A percentile compares a stretch with the other conserved stretches of the same genome.
Conservation (phyloP, 2,888 invertebrate genomes). For the Limenitis arthemis region DNA sequence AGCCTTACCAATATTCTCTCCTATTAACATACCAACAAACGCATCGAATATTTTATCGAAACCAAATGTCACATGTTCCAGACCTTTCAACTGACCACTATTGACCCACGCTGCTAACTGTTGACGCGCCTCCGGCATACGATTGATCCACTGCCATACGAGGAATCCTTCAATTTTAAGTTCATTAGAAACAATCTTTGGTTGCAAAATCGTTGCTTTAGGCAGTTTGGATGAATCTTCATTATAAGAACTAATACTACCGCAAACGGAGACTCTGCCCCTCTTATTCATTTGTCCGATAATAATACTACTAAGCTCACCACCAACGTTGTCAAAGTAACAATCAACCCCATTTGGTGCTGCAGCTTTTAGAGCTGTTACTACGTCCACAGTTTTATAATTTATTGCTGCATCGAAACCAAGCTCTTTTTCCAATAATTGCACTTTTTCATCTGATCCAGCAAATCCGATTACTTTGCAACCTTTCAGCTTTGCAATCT, state of each 20-base stretch:
- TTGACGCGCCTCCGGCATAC: conserved; percentile 71
- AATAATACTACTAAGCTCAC: conserved; percentile 72
- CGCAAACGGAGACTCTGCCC: conserved; percentile 76
- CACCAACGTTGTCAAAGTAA: conserved; percentile 84
- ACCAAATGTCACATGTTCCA: conserved; percentile 77
- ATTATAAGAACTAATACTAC: conserved; percentile 72
- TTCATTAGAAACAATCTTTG: conserved; percentile 61
- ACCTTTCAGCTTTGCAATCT: conserved; percentile 81
- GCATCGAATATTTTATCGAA: conserved; percentile 79
- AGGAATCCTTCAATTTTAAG: conserved; percentile 76
- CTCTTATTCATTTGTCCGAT: conserved; percentile 72
- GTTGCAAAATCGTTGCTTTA: conserved; percentile 49
- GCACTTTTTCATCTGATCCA: conserved; percentile 79
- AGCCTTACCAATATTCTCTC: conserved; percentile 79
- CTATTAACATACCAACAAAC: conserved; percentile 74
- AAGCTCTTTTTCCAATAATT: conserved; percentile 75
- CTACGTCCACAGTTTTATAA: conserved; percentile 76
- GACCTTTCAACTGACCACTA: conserved; percentile 75
- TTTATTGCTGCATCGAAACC: conserved; percentile 81
- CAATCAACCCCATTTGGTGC: conserved; percentile 81
- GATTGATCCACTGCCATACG: conserved; percentile 61
- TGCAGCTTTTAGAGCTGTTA: conserved; percentile 68
- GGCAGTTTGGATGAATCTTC: conserved; percentile 44
- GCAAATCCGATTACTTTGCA: conserved; percentile 77
- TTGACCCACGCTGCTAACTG: conserved; percentile 74